phyloP scores from a whole-genome alignment of 1,140 invertebrate genomes.

The Drosophila willistoni region DNA sequence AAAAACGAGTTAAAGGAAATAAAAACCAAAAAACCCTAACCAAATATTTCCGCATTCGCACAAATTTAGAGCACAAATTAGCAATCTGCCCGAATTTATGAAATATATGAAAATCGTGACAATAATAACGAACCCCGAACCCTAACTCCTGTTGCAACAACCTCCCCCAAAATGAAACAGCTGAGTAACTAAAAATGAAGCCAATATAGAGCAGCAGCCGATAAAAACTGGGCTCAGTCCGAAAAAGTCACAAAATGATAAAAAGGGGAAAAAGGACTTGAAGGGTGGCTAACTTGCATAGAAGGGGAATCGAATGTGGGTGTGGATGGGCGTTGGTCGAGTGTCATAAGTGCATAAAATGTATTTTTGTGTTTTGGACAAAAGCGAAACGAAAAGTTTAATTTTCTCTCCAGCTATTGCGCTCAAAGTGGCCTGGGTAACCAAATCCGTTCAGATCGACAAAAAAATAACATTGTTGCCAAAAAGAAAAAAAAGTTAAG shows the following conservation, averaged over 20 bases:
- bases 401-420: constrained; percentile 53
- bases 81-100: constrained; percentile 78
- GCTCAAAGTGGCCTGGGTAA: constrained; percentile 46
- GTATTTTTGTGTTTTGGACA: constrained; percentile 72
- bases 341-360: constrained; percentile 79
- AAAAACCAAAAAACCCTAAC: constrained; percentile 57
- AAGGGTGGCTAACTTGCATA: constrained; percentile 44
- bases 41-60: constrained; percentile 71
- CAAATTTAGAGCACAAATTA: constrained; percentile 78
- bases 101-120: constrained; percentile 79
- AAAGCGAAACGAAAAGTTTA: constrained; percentile 77
- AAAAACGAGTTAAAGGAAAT: constrained; percentile 17
- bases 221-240: constrained; percentile 75
- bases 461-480: constrained; percentile 35
- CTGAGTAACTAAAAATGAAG: constrained; percentile 80
- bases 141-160: constrained; percentile 55
- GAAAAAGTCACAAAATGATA: constrained; percentile 52
- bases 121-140: constrained; percentile 57
- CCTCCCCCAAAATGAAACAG: constrained; percentile 53
- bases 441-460: constrained; percentile 76
- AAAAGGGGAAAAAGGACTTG: constrained; percentile 19
- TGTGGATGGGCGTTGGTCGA: constrained; percentile 19
- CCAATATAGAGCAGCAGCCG: constrained; percentile 65
- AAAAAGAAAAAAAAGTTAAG: constrained; percentile 1
- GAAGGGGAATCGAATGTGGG: constrained; percentile 5